Evolutionary conservation across 2,888 invertebrate species (phyloP).

Genomic region (Melieria crassipennis): DNA sequence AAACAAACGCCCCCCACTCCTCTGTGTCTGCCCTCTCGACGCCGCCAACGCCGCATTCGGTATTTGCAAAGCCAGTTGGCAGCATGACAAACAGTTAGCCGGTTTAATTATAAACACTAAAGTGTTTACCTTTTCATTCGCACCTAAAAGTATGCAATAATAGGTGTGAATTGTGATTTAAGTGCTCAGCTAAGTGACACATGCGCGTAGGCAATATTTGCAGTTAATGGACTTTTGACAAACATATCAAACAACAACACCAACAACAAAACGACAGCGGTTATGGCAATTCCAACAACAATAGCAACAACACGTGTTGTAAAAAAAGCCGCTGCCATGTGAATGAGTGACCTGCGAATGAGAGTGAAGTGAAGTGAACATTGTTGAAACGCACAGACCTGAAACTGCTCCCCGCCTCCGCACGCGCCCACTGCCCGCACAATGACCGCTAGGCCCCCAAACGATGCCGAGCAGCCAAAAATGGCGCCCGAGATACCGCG

Average conservation of each 20-base stretch:
- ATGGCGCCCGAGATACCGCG: constrained; percentile 64
- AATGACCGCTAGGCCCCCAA: constrained; percentile 54
- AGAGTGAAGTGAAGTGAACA: background rate
- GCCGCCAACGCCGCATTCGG: background rate
- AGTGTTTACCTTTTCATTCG: background rate
- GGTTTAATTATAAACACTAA: background rate
- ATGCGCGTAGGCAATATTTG: background rate
- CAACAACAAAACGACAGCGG: background rate
- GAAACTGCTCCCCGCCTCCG: constrained; percentile 9
- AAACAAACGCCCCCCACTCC: constrained; percentile 12
- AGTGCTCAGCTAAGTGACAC: background rate
- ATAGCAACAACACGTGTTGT: background rate
- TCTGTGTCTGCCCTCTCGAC: background rate
- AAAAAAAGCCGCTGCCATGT: too few relatives aligned
- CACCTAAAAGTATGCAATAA: constrained; percentile 15
- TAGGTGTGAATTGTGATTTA: background rate
- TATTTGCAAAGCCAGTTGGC: background rate
- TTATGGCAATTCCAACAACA: background rate
- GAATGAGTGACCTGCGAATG: too few relatives aligned
- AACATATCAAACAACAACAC: background rate
- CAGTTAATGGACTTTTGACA: background rate
- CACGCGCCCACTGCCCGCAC: constrained; percentile 16
- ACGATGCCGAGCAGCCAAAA: constrained; percentile 52
- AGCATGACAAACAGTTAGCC: constrained; percentile 8
- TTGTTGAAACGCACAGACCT: constrained; percentile 28